A percentile compares a stretch with the other conserved stretches of the same genome.
These are phyloP conservation scores for Habropoda laboriosa DNA, from an alignment of 1,140 invertebrate species.

Conservation along the genomic window DNA sequence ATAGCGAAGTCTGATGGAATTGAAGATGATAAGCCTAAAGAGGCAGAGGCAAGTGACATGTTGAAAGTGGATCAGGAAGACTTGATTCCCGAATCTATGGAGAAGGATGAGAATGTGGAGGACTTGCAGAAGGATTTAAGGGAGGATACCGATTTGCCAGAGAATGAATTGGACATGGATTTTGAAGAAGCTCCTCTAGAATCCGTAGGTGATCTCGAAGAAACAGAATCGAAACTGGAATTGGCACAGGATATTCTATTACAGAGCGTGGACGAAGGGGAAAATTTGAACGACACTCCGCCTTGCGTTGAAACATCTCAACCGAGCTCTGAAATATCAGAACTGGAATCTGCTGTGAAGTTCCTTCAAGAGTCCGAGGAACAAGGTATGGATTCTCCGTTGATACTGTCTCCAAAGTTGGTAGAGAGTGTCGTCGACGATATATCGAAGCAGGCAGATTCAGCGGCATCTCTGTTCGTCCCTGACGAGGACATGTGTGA, in stretches of 20 bases:
- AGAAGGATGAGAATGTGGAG: slow-evolving; percentile 20
- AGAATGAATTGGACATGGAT: slow-evolving; percentile 54
- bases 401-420: slow-evolving; percentile 65
- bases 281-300: slow-evolving; percentile 46
- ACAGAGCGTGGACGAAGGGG: slow-evolving; percentile 9
- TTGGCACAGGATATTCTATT: slow-evolving; percentile 35
- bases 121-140: slow-evolving; percentile 40
- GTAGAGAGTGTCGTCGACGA: slow-evolving; percentile 59
- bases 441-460: slow-evolving; percentile 54
- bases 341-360: slow-evolving; percentile 78
- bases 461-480: slow-evolving; percentile 64
- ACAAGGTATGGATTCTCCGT: slow-evolving; percentile 69
- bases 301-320: slow-evolving; percentile 51
- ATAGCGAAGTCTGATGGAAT: slow-evolving; percentile 3
- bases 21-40: slow-evolving; percentile 25
- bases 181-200: slow-evolving; percentile 55
- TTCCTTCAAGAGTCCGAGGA: slow-evolving; percentile 78
- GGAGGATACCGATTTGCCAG: slow-evolving; percentile 11
- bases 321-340: slow-evolving; percentile 71
- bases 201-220: slow-evolving; percentile 51
- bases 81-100: slow-evolving; percentile 10
- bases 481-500: slow-evolving; percentile 64
- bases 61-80: slow-evolving; percentile 39
- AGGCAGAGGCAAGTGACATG: not conserved
- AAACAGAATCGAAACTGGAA: slow-evolving; percentile 52